These are phyloP conservation scores for Chaetura pelagica DNA, from an alignment of 2,113 vertebrate genomes.

Conservation along the genomic window DNA sequence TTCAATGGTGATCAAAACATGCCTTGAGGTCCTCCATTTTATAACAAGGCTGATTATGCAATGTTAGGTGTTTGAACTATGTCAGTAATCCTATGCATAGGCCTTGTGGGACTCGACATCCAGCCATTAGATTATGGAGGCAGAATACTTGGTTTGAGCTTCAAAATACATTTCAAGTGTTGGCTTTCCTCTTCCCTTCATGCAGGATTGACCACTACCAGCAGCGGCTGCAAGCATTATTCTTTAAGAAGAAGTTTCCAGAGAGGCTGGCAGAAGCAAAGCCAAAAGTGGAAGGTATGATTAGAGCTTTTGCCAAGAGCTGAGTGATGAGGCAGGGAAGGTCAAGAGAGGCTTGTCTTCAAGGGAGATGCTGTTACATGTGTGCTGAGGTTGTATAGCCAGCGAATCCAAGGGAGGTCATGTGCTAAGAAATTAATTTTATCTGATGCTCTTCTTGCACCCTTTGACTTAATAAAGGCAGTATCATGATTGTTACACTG, in stretches of 20 bases:
- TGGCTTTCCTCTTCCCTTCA: background rate
- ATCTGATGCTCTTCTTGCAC: background rate
- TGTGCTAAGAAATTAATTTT: background rate
- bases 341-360: background rate
- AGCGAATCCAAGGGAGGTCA: background rate
- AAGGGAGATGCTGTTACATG: background rate
- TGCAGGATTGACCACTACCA: conserved; percentile 94
- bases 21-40: background rate
- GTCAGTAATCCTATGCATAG: background rate
- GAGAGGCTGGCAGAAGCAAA: conserved; percentile 91
- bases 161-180: background rate
- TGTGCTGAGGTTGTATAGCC: background rate
- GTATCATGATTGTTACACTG: background rate
- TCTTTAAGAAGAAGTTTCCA: conserved; percentile 96
- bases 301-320: background rate
- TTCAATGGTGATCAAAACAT: background rate
- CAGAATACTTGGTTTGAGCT: background rate
- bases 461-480: background rate
- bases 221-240: conserved; percentile 92
- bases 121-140: background rate
- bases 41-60: background rate
- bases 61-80: background rate
- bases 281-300: conserved; percentile 91
- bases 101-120: background rate
- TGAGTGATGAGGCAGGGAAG: background rate